These are phyloP conservation scores for Cladopsammia gracilis DNA, from an alignment of 64 coral and sea anemone genomes.

Conservation along the genomic window DNA sequence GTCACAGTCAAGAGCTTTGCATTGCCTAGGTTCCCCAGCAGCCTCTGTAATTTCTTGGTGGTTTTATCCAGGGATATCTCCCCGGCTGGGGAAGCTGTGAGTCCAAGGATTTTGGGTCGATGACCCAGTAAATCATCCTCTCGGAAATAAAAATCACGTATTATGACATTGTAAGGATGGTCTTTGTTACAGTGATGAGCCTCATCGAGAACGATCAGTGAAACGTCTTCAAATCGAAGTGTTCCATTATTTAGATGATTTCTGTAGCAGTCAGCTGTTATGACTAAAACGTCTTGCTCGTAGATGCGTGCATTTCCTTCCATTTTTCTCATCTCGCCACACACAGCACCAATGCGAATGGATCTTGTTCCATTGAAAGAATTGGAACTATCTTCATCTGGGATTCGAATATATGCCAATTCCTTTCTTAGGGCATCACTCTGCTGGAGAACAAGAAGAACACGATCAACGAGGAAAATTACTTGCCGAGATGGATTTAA, in stretches of 20 bases:
- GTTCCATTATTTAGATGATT: slow-evolving; percentile 91
- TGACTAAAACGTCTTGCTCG: slow-evolving; percentile 88
- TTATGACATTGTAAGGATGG: slow-evolving; percentile 92
- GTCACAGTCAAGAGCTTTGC: slow-evolving; percentile 78
- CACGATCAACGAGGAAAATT: slow-evolving; percentile 88
- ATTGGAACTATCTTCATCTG: slow-evolving; percentile 26
- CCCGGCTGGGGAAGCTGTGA: slow-evolving; percentile 91
- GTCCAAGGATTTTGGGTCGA: slow-evolving; percentile 82
- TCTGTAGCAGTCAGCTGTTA: slow-evolving; percentile 91
- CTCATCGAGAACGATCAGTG: slow-evolving; percentile 88
- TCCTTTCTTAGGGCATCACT: slow-evolving; percentile 87
- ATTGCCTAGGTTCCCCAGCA: slow-evolving; percentile 80
- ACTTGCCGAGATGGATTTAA: slow-evolving; percentile 91
- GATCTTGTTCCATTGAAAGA: slow-evolving; percentile 57
- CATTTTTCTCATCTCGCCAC: slow-evolving; percentile 93
- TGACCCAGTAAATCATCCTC: slow-evolving; percentile 45
- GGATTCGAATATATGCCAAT: slow-evolving; percentile 62
- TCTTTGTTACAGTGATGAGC: slow-evolving; percentile 97
- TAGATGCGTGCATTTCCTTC: slow-evolving; percentile 84
- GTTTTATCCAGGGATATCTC: slow-evolving; percentile 88
- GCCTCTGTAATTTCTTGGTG: slow-evolving; percentile 78
- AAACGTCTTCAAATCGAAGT: slow-evolving; percentile 84
- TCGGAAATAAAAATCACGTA: slow-evolving; percentile 81
- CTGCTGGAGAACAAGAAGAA: slow-evolving; percentile 88
- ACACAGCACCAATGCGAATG: slow-evolving; percentile 90